Percentiles rank a stretch among this genome's conserved stretches.
Conservation (phyloP, 2,888 invertebrate species). For the Lasioglossum leucozonium region DNA sequence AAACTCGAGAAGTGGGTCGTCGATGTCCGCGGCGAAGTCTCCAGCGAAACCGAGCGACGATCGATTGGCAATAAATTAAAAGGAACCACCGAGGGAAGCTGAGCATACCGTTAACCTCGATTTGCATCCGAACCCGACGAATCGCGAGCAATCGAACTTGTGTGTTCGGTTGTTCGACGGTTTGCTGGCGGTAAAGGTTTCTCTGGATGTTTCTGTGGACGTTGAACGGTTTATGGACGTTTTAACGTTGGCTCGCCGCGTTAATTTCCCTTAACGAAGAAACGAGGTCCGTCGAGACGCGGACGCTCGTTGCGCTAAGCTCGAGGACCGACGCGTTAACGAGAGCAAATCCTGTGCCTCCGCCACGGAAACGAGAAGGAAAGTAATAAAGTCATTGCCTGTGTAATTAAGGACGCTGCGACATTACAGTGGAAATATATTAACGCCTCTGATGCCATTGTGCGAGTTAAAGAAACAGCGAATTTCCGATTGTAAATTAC, state of each 20-base stretch:
- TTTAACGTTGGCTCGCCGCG: constrained; percentile 23
- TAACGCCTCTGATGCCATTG: neutral
- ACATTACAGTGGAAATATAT: neutral
- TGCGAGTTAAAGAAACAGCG: neutral
- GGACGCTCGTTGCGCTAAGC: constrained; percentile 29
- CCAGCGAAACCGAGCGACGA: neutral
- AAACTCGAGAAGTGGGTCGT: constrained; percentile 71
- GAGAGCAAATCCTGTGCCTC: constrained; percentile 34
- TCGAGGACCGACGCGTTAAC: constrained; percentile 42
- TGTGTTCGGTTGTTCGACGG: neutral
- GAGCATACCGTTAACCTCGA: constrained; percentile 1
- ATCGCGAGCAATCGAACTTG: neutral
- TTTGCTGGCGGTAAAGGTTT: neutral
- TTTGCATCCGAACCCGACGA: constrained; percentile 11
- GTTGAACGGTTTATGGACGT: neutral
- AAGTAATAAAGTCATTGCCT: constrained; percentile 35
- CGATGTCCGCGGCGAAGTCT: no score
- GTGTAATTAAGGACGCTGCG: neutral
- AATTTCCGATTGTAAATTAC: neutral
- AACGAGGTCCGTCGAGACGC: constrained; percentile 34
- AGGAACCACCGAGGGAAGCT: no score
- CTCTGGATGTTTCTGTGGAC: neutral
- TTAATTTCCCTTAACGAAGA: constrained; percentile 47
- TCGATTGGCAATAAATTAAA: constrained; percentile 23
- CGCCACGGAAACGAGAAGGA: constrained; percentile 9